Evolutionary conservation across 1,140 invertebrate genomes (phyloP).

Genomic region (Rhopalosiphum maidis): DNA sequence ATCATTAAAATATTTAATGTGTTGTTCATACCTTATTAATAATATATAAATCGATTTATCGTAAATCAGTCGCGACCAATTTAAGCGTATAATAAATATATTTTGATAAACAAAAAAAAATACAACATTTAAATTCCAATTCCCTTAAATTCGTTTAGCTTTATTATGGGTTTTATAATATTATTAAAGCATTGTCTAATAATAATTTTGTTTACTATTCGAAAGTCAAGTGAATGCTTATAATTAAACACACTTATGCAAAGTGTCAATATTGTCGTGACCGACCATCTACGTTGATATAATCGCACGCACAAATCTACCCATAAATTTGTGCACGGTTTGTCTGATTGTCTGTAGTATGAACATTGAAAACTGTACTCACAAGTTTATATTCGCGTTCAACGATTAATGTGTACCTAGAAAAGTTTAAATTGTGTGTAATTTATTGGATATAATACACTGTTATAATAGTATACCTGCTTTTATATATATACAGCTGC

Average conservation of each 20-base stretch:
- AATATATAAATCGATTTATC: too few relatives aligned
- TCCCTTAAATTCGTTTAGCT: background rate
- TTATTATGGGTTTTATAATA: background rate
- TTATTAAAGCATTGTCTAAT: background rate
- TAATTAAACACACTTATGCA: background rate
- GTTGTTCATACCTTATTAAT: background rate
- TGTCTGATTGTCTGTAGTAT: too few relatives aligned
- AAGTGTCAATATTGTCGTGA: background rate
- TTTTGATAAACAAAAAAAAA: background rate
- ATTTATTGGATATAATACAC: too few relatives aligned
- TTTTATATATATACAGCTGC: too few relatives aligned
- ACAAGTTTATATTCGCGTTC: too few relatives aligned
- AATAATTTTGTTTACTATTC: background rate
- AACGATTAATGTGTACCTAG: too few relatives aligned
- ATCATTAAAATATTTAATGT: too few relatives aligned
- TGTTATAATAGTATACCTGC: too few relatives aligned
- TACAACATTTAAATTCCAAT: background rate
- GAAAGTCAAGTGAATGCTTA: background rate
- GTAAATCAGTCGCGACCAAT: too few relatives aligned
- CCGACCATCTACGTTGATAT: background rate
- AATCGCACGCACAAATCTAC: background rate
- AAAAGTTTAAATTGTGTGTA: too few relatives aligned
- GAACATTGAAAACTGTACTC: too few relatives aligned
- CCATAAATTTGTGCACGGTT: background rate
- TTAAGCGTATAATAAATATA: too few relatives aligned